Evolutionary conservation across 1,140 invertebrate genomes (phyloP), one percentile per base, ranked within the genome.

Genomic region (Diprion similis): DNA sequence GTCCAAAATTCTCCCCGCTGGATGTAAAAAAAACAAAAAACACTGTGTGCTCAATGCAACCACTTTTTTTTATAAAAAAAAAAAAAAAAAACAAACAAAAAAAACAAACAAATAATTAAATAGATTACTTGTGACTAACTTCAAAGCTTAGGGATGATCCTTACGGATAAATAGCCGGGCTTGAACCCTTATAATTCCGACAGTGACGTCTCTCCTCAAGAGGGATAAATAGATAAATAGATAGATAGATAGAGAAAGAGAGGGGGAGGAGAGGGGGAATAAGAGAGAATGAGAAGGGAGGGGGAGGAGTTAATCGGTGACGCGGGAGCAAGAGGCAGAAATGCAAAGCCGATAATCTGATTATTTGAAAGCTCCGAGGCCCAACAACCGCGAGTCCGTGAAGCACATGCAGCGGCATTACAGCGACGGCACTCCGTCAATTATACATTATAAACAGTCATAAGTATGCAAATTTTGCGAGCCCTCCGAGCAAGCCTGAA

Each of bases 381-480:
- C 78, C 71, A 68, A 71, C 51, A 59, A 59, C 51, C 11, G n/a
- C 11, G 11, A 13, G 51, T 15, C 9, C n/a, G n/a, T 4, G 51
- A 59, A 59, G 24, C 24, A 37, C 24, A 37, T 37, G 24, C 24
- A 37, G 24, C 24, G 6, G 24, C 24, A 37, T 37, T 37, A 37
- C 2, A 73, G 70, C 11, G 75, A 70, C 69, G 72, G 79, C 75
- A 80, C 80, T 80, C 77, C 79, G 79, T 80, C 79, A 80, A 80
- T 80, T 80, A 80, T 80, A 80, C 79, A 80, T 80, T 80, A 80
- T 80, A 80, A 80, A 80, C 79, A 80, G 79, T 80, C 77, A 81
- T 81, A 81, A 81, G 78, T 81, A 81, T 81, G 79, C 79, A 81
- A 79, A 81, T 76, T 73, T 64, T 13, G 18, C 15, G 70, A 65